Evolutionary conservation across 2,888 invertebrate species (phyloP).

Genomic region (Pseudoips prasinana): DNA sequence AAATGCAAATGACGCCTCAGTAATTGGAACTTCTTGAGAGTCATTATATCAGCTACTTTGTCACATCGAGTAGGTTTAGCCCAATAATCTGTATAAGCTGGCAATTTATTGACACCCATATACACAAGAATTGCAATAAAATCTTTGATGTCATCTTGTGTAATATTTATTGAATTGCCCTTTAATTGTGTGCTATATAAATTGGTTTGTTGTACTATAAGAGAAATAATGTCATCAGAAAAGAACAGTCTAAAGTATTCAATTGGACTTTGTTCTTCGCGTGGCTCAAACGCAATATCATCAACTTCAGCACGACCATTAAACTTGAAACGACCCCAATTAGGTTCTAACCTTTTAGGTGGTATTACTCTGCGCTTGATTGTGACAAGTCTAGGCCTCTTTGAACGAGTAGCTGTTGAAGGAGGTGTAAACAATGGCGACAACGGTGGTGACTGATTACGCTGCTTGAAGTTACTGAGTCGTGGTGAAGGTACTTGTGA

Average conservation of each 20-base stretch:
- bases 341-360: constrained; percentile 4
- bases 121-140: constrained; percentile 8
- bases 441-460: constrained; percentile 2
- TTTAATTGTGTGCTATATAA: constrained; percentile 10
- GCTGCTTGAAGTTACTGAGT: background rate
- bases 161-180: constrained; percentile 8
- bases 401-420: constrained; percentile 10
- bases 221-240: constrained; percentile 8
- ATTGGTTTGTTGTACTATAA: constrained; percentile 11
- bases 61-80: constrained; percentile 3
- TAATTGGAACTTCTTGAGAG: constrained; percentile 9
- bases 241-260: constrained; percentile 13
- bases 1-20: constrained; percentile 13
- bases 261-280: constrained; percentile 9
- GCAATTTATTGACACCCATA: constrained; percentile 7
- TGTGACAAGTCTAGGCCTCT: constrained; percentile 5
- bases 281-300: constrained; percentile 1
- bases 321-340: constrained; percentile 9
- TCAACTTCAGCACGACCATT: constrained; percentile 8
- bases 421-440: constrained; percentile 7
- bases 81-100: constrained; percentile 20
- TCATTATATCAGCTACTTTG: constrained; percentile 11
- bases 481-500: constrained; percentile 4
- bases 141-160: constrained; percentile 10
- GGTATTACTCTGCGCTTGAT: constrained; percentile 3